A percentile compares a stretch with the other conserved stretches of the same genome.
These are phyloP conservation scores for Saimiri boliviensis DNA, from an alignment of 2,113 vertebrate species.

Conservation along the genomic window DNA sequence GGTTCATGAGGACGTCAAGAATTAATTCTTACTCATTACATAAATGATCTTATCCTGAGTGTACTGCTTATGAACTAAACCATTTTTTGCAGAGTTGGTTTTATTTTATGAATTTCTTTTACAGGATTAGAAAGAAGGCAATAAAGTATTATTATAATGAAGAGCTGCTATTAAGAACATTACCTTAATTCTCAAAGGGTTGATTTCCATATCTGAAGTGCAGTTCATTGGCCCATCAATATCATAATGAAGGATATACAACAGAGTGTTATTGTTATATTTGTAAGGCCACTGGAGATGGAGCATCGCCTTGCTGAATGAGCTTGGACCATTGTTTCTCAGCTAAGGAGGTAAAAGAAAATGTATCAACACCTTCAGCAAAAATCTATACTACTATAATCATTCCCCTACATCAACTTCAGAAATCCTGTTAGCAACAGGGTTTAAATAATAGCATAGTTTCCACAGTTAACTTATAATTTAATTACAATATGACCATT, in stretches of 20 bases:
- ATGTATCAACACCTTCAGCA: neutral
- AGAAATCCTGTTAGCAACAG: neutral
- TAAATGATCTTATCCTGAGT: neutral
- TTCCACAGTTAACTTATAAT: neutral
- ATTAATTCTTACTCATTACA: neutral
- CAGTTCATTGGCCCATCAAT: conserved; percentile 98
- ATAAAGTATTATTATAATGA: neutral
- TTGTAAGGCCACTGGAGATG: conserved; percentile 92
- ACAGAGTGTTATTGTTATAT: conserved; percentile 88
- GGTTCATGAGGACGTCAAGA: neutral
- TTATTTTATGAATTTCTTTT: neutral
- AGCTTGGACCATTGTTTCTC: conserved; percentile 95
- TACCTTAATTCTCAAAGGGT: conserved; percentile 94
- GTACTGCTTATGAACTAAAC: neutral
- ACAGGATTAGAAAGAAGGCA: neutral
- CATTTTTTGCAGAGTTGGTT: neutral
- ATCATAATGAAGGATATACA: conserved; percentile 92
- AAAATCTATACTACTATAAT: neutral
- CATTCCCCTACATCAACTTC: neutral
- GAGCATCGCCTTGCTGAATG: conserved; percentile 95
- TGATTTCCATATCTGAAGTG: conserved; percentile 91
- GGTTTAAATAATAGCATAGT: neutral
- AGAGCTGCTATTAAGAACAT: neutral
- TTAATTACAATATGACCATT: neutral
- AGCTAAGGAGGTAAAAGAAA: conserved; percentile 85